Evolutionary conservation across 2,888 invertebrate species (phyloP).

Genomic region (Aricia artaxerxes): DNA sequence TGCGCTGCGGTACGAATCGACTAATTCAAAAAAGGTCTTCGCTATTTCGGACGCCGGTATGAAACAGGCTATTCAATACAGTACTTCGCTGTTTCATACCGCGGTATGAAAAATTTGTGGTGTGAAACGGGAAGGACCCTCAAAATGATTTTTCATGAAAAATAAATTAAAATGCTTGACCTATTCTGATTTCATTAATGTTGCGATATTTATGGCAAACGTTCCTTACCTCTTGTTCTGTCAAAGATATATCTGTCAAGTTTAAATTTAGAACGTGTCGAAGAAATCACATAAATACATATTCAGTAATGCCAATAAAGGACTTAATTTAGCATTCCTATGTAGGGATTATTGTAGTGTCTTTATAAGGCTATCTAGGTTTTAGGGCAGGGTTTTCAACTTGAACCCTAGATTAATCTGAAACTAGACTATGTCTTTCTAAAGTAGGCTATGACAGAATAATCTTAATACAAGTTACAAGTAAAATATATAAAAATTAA

Average conservation of each 20-base stretch:
- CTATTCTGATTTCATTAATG: background rate
- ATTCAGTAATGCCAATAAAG: background rate
- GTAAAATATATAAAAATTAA: no score
- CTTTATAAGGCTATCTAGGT: background rate
- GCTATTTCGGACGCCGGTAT: no score
- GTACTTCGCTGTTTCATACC: no score
- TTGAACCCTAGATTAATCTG: slow-evolving; percentile 1
- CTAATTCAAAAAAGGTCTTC: no score
- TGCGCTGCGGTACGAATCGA: no score
- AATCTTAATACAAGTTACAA: no score
- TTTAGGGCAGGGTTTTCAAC: slow-evolving; percentile 7
- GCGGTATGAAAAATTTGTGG: no score
- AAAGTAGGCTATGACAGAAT: background rate
- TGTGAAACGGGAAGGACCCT: no score
- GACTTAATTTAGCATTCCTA: background rate
- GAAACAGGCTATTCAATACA: no score
- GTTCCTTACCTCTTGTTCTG: background rate
- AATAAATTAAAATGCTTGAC: background rate
- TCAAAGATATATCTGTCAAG: slow-evolving; percentile 9
- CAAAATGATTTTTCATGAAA: background rate
- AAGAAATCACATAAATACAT: background rate
- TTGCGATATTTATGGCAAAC: background rate
- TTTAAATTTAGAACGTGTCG: slow-evolving; percentile 4
- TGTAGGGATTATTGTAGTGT: background rate
- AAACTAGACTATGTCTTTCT: background rate